Conservation (phyloP, 1,140 invertebrate species). For the Chionoecetes opilio region DNA sequence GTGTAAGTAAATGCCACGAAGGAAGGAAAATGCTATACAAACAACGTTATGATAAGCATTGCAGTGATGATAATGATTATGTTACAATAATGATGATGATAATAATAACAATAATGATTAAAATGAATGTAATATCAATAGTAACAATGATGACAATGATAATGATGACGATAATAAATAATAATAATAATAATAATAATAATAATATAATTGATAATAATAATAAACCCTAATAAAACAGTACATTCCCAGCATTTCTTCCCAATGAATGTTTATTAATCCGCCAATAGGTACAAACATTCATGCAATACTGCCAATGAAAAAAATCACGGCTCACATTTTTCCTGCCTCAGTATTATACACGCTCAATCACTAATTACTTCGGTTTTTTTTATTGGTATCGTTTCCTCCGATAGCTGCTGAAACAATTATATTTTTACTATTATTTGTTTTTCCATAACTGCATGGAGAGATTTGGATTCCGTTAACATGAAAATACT, state of each 20-base stretch:
- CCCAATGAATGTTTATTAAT: neutral
- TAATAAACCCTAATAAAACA: neutral
- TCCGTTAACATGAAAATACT: too few relatives aligned
- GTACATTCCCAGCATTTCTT: neutral
- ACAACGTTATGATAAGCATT: too few relatives aligned
- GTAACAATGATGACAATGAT: neutral
- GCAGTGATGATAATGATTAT: neutral
- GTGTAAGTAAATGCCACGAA: neutral
- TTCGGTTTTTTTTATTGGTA: neutral
- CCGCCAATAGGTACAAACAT: neutral
- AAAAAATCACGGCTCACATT: neutral
- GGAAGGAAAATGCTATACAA: too few relatives aligned
- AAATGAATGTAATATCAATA: neutral
- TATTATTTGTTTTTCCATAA: too few relatives aligned
- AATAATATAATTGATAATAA: conserved; percentile 32
- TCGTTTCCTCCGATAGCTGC: neutral
- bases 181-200: conserved; percentile 32
- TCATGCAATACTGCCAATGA: neutral
- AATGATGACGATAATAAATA: neutral
- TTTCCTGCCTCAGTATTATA: neutral
- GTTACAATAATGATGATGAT: neutral
- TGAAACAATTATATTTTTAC: neutral
- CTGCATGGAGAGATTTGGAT: too few relatives aligned
- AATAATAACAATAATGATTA: neutral
- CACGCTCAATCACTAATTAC: neutral